Conservation (phyloP, 2,888 invertebrate genomes). For the Pyrocoelia pectoralis region DNA sequence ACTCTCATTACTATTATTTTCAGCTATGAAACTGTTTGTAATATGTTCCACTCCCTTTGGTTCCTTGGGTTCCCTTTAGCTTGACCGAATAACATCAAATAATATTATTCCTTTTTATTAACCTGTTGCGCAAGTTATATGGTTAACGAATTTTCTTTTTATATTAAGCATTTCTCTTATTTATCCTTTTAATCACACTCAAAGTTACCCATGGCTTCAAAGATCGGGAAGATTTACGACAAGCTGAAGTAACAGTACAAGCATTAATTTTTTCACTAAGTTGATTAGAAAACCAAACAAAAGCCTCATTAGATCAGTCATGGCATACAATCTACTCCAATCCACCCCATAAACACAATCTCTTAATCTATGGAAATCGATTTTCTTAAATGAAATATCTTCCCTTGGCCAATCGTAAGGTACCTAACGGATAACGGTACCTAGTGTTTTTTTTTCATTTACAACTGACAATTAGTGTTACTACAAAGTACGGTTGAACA, state of each 20-base stretch:
- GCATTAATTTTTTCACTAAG: too few relatives aligned
- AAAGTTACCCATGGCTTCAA: too few relatives aligned
- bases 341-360: neutral
- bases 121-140: neutral
- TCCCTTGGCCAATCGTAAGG: too few relatives aligned
- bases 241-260: too few relatives aligned
- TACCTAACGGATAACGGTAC: too few relatives aligned
- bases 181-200: too few relatives aligned
- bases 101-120: neutral
- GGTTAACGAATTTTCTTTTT: neutral
- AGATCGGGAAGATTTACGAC: too few relatives aligned
- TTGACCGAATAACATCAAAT: neutral
- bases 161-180: neutral
- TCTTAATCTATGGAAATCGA: conserved; percentile 1
- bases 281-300: too few relatives aligned
- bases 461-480: too few relatives aligned
- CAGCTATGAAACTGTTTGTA: neutral
- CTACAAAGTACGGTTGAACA: too few relatives aligned
- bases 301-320: too few relatives aligned
- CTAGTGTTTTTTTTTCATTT: too few relatives aligned
- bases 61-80: neutral
- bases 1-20: neutral
- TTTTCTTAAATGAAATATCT: neutral
- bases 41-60: neutral
- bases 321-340: neutral